These are phyloP conservation scores for Rhingia campestris DNA, from an alignment of 2,888 invertebrate species.

Conservation along the genomic window DNA sequence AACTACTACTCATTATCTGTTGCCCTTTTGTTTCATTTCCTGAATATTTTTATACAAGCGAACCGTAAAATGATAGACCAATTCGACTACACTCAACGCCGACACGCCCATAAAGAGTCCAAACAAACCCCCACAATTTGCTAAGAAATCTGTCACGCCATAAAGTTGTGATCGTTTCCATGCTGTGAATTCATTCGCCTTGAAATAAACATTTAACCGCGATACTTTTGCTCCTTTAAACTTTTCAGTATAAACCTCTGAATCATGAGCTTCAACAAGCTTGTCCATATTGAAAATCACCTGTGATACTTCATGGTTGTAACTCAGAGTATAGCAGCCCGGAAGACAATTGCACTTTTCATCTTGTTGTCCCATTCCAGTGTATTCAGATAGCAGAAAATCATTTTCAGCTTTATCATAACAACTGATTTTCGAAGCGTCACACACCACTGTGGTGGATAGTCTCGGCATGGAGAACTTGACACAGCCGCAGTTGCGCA, in stretches of 20 bases:
- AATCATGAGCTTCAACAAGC: conserved; percentile 1
- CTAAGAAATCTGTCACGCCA: conserved; percentile 13
- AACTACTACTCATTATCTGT: background rate
- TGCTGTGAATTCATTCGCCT: conserved; percentile 10
- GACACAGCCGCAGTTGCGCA: conserved; percentile 86
- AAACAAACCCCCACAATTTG: conserved; percentile 23
- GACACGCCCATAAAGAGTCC: conserved; percentile 32
- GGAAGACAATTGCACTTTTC: conserved; percentile 25
- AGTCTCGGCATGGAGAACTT: conserved; percentile 87
- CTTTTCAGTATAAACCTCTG: background rate
- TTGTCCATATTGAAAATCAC: conserved; percentile 6
- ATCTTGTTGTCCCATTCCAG: conserved; percentile 55
- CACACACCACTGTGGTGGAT: conserved; percentile 80
- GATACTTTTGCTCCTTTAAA: background rate
- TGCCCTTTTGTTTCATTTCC: background rate
- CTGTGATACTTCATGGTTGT: conserved; percentile 10
- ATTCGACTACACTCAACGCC: conserved; percentile 8
- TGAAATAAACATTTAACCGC: background rate
- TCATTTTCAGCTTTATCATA: conserved; percentile 79
- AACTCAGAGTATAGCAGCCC: conserved; percentile 3
- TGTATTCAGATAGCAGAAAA: conserved; percentile 78
- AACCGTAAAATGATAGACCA: conserved; percentile 15
- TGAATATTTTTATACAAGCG: conserved; percentile 4
- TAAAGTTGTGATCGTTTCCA: conserved; percentile 14
- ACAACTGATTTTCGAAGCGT: conserved; percentile 80